These are phyloP conservation scores for Cecidostiba fungosa DNA, from an alignment of 2,888 invertebrate genomes.

Conservation along the genomic window DNA sequence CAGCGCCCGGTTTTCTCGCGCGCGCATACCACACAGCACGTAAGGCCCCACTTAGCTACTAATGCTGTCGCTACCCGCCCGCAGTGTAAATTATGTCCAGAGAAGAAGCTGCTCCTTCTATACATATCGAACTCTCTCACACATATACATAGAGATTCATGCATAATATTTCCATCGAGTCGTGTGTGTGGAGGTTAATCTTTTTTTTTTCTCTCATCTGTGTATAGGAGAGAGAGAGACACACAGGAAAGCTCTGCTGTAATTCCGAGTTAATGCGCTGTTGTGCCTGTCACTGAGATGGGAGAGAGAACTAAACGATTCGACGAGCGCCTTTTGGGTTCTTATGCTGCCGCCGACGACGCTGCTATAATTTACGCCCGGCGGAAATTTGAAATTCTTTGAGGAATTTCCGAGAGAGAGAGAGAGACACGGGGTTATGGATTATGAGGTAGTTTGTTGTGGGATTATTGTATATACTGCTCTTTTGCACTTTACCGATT, in stretches of 20 bases:
- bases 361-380: slow-evolving; percentile 38
- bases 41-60: slow-evolving; percentile 78
- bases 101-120: neutral
- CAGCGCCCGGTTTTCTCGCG: neutral
- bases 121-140: neutral
- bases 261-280: slow-evolving; percentile 42
- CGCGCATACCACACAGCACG: slow-evolving; percentile 63
- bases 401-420: neutral
- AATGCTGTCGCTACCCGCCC: slow-evolving; percentile 78
- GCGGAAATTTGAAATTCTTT: slow-evolving; percentile 47
- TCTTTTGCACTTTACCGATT: neutral
- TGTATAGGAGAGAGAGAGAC: neutral
- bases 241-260: slow-evolving; percentile 37
- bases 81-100: slow-evolving; percentile 75
- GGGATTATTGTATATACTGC: neutral
- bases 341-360: neutral
- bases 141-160: neutral
- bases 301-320: slow-evolving; percentile 30
- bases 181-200: neutral
- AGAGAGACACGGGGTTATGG: too few relatives aligned
- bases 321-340: neutral
- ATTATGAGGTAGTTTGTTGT: neutral
- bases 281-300: slow-evolving; percentile 31
- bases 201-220: neutral
- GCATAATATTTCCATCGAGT: slow-evolving; percentile 11